Conservation (phyloP, 2,888 invertebrate genomes). For the Coecobrya sp. region DNA sequence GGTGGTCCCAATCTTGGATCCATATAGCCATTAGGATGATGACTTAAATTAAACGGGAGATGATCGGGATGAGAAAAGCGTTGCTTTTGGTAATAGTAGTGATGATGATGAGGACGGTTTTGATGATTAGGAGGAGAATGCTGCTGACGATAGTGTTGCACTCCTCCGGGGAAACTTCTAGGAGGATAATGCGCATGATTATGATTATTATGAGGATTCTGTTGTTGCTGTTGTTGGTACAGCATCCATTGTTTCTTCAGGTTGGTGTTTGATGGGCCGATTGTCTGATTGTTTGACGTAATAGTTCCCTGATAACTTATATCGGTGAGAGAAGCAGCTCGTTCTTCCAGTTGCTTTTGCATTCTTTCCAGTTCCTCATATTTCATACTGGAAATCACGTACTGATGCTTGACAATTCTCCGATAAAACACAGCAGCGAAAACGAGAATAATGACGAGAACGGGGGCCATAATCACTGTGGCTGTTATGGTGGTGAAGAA, state of each 20-base stretch:
- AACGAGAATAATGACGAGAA: constrained; percentile 84
- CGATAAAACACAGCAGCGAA: constrained; percentile 84
- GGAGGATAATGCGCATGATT: not conserved
- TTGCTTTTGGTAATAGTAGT: not conserved
- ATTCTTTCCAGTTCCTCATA: constrained; percentile 64
- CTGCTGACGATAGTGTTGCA: no score
- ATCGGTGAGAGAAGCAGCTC: constrained; percentile 17
- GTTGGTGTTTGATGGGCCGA: not conserved
- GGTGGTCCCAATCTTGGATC: constrained; percentile 13
- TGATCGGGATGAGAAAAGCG: constrained; percentile 36
- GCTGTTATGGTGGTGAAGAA: constrained; percentile 63
- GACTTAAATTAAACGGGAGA: not conserved
- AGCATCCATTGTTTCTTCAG: constrained; percentile 26
- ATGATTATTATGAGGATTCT: not conserved
- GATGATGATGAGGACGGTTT: not conserved
- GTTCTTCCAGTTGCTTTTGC: constrained; percentile 51
- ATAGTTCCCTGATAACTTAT: constrained; percentile 68
- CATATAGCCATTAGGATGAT: not conserved
- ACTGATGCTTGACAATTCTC: constrained; percentile 65
- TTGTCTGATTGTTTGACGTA: constrained; percentile 39
- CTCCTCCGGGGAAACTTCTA: no score
- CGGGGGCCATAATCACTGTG: constrained; percentile 83
- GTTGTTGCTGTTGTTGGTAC: constrained; percentile 35
- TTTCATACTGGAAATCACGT: constrained; percentile 66
- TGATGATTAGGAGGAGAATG: not conserved